phyloP scores from a whole-genome alignment of 2,888 invertebrate species.

The Chironomus riparius region DNA sequence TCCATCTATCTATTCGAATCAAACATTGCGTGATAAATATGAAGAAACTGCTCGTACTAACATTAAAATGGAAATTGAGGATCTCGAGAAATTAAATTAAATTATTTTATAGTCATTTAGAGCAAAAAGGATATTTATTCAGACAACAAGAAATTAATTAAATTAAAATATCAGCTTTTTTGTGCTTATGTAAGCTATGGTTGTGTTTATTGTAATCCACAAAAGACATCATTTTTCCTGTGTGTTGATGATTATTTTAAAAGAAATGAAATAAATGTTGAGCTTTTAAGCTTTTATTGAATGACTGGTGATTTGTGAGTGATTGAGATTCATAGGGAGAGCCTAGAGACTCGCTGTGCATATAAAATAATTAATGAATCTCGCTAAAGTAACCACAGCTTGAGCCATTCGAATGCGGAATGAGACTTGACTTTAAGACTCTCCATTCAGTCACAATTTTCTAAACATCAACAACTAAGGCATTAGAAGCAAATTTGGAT shows the following conservation, averaged over 20 bases:
- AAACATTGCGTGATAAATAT: neutral
- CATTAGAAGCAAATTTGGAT: too few species aligned
- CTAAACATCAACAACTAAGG: too few species aligned
- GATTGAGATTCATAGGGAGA: neutral
- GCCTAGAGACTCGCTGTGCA: neutral
- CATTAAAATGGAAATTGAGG: constrained; percentile 18
- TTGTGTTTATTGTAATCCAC: neutral
- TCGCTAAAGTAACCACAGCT: neutral
- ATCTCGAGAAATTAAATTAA: neutral
- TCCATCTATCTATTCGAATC: constrained; percentile 13
- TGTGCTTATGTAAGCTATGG: neutral
- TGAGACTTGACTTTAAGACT: too few species aligned
- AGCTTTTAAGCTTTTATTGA: neutral
- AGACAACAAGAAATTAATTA: too few species aligned
- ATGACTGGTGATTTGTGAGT: neutral
- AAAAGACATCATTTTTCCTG: too few species aligned
- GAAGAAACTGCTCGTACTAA: neutral
- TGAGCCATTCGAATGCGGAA: neutral
- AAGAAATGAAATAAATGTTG: neutral
- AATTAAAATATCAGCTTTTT: neutral
- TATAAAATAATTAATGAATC: neutral
- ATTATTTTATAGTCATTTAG: neutral
- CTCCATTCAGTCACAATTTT: too few species aligned
- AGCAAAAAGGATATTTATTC: neutral
- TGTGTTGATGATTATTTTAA: too few species aligned